Evolutionary conservation across 1,140 invertebrate genomes (phyloP), one percentile per base, ranked within the genome.

Genomic region (Eriocheir sinensis): DNA sequence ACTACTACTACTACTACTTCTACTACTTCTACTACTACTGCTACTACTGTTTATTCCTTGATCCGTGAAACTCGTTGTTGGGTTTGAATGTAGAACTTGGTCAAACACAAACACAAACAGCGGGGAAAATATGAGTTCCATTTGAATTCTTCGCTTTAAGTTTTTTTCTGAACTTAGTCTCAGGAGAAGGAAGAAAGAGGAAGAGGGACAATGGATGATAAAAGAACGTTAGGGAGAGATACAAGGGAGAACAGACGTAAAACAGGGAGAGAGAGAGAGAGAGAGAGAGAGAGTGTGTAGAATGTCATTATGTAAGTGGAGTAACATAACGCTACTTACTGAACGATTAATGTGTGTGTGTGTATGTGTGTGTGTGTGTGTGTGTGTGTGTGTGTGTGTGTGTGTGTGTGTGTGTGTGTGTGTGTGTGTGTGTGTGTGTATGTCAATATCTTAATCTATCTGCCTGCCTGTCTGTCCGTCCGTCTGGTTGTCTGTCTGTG

Each of bases 351-450:
- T 6, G 30, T 92, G 27, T 27, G 36, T 93, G 36, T 93, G 80
- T 93, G 80, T 93, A 81, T 93, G 80, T 93, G 40, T 85, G 32
- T 93, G n/a, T 44, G 36, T 85, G 36, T 93, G 21, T 85, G 38
- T 93, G 40, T 41, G 40, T 93, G 40, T 85, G 40, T 93, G 40
- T 93, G 40, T 93, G 27, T 85, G 27, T 85, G 40, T 93, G 27
- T 85, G 40, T 93, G n/a, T 85, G 40, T 93, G n/a, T 93, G 40
- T 85, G 40, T 44, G 32, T 93, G 40, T 85, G 12, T 92, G 34
- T 92, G 34, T 92, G 34, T 92, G 34, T 92, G 30, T 92, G 36
- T 92, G 34, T 92, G n/a, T 93, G 80, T 85, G 32, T 93, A 32
- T 53, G 38, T n/a, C 0, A 85, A 83, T 30, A 9, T 93, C 30